phyloP scores from a whole-genome alignment of 2,113 vertebrate species.

The Guaruba guarouba region DNA sequence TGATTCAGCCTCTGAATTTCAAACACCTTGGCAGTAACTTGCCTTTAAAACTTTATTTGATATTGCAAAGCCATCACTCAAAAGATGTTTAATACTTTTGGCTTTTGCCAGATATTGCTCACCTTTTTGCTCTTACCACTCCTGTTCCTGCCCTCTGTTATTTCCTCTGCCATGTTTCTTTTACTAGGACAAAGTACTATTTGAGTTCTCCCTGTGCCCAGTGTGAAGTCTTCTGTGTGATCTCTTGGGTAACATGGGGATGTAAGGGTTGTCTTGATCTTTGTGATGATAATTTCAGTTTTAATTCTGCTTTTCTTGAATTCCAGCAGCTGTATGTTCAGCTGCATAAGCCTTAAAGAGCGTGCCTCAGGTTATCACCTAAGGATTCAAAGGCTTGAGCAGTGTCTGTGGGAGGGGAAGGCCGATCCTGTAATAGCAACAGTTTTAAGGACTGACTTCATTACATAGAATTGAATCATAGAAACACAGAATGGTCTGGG shows the following conservation, averaged over 20 bases:
- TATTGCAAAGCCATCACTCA: not conserved
- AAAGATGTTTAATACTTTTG: not conserved
- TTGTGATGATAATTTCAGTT: not conserved
- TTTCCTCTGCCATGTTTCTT: not conserved
- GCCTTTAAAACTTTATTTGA: not conserved
- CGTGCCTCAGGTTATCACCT: not conserved
- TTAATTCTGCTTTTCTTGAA: not conserved
- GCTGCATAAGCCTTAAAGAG: not conserved
- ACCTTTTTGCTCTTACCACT: not conserved
- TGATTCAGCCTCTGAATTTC: slow-evolving; percentile 16
- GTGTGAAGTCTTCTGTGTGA: not conserved
- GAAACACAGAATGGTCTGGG: not conserved
- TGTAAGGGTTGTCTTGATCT: not conserved
- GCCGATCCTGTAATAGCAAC: not conserved
- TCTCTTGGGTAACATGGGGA: not conserved
- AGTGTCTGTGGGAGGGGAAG: not conserved
- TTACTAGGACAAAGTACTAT: not conserved
- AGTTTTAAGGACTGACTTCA: rapidly evolving
- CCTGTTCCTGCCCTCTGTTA: not conserved
- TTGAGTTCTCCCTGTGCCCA: not conserved
- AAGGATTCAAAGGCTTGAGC: not conserved
- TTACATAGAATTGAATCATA: rapidly evolving
- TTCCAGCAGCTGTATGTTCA: not conserved
- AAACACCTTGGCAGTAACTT: not conserved
- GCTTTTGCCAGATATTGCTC: not conserved